These are phyloP conservation scores for Campylorhamphus procurvoides DNA, from an alignment of 2,113 vertebrate genomes.

Conservation along the genomic window DNA sequence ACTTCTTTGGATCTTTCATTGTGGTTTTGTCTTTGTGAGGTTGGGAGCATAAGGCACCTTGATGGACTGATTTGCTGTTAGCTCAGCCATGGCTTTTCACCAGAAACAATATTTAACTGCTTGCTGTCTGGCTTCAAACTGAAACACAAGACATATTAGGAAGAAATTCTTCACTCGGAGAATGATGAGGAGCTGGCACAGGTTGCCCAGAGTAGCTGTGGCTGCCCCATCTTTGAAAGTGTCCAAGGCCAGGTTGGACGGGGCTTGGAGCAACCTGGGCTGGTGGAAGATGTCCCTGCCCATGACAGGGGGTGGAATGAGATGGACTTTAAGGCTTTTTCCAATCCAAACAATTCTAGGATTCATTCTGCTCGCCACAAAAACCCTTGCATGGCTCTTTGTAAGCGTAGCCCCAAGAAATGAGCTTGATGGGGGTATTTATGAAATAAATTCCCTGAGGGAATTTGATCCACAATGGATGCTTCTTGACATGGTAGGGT, in stretches of 20 bases:
- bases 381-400: background rate
- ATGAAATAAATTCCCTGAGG: background rate
- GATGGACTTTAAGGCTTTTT: background rate
- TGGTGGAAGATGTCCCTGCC: background rate
- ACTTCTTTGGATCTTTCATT: background rate
- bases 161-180: background rate
- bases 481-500: background rate
- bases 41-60: background rate
- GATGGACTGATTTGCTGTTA: background rate
- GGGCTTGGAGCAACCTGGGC: background rate
- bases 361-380: accelerated
- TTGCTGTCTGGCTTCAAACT: background rate
- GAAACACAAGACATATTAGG: background rate
- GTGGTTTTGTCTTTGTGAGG: background rate
- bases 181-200: background rate
- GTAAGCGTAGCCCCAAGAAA: background rate
- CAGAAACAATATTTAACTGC: background rate
- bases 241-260: background rate
- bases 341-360: background rate
- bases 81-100: background rate
- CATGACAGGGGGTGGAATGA: background rate
- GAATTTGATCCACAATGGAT: background rate
- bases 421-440: background rate
- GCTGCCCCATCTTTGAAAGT: background rate
- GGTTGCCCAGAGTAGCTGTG: background rate